A percentile compares a stretch with the other conserved stretches of the same genome.
These are phyloP conservation scores for Nephotettix cincticeps DNA, from an alignment of 1,140 invertebrate genomes.

Conservation along the genomic window DNA sequence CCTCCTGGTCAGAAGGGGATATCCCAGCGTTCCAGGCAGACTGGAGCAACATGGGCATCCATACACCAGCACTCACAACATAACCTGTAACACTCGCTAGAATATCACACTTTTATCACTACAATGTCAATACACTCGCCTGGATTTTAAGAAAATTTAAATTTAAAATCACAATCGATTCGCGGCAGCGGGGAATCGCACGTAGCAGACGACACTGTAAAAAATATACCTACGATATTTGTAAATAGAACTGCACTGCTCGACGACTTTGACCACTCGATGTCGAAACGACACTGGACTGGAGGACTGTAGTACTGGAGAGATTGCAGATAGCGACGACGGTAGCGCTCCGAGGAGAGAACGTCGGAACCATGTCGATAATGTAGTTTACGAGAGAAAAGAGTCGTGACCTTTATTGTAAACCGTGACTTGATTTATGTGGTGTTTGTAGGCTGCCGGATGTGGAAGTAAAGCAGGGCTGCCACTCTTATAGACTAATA, in stretches of 20 bases:
- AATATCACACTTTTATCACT: too few species aligned
- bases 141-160: too few species aligned
- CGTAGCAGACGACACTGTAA: neutral
- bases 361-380: neutral
- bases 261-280: neutral
- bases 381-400: neutral
- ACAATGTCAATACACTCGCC: too few species aligned
- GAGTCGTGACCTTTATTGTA: neutral
- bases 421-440: neutral
- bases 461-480: neutral
- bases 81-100: too few species aligned
- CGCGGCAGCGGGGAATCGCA: too few species aligned
- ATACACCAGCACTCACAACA: too few species aligned
- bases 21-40: slow-evolving; percentile 34
- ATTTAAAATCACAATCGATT: too few species aligned
- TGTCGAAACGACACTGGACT: slow-evolving; percentile 11
- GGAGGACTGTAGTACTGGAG: neutral
- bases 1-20: slow-evolving; percentile 30
- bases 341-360: neutral
- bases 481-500: too few species aligned
- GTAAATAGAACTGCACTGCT: neutral
- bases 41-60: slow-evolving; percentile 35
- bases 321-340: neutral
- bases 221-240: neutral
- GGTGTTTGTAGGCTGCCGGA: neutral